Conservation (phyloP, 2,113 vertebrate species). For the Gymnorhina tibicen region DNA sequence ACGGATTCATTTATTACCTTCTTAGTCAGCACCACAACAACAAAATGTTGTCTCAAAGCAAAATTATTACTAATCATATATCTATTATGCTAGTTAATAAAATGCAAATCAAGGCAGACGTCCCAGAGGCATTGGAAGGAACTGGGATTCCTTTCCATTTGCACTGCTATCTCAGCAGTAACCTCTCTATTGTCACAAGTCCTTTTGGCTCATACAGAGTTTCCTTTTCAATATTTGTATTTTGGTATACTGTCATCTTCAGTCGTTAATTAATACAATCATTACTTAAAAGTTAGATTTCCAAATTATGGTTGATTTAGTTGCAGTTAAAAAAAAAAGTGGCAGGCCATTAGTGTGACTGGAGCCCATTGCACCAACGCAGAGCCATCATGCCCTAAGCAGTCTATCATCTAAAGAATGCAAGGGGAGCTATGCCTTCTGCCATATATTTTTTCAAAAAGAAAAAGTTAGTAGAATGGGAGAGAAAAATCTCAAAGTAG, state of each 20-base stretch:
- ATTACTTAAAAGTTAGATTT: not conserved
- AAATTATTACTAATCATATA: not conserved
- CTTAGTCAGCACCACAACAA: not conserved
- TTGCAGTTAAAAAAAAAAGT: not conserved
- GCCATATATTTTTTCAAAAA: not conserved
- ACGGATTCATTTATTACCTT: not conserved
- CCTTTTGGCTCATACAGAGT: not conserved
- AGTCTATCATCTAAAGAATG: not conserved
- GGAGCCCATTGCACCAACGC: not conserved
- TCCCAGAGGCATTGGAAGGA: not conserved
- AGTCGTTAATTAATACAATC: not conserved
- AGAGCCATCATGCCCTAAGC: not conserved
- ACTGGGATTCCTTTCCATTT: not conserved
- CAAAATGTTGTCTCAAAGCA: not conserved
- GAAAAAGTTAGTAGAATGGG: not conserved
- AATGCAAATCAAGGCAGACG: not conserved
- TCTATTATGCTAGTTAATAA: not conserved
- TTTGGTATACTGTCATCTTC: not conserved
- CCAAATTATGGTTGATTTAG: not conserved
- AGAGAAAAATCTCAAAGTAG: not conserved
- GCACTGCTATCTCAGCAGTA: not conserved
- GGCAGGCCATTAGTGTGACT: not conserved
- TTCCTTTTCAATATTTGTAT: not conserved
- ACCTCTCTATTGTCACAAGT: rapidly evolving
- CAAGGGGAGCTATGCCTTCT: not conserved